Conservation (phyloP, 1,140 invertebrate genomes). For the Meloidogyne hapla region DNA sequence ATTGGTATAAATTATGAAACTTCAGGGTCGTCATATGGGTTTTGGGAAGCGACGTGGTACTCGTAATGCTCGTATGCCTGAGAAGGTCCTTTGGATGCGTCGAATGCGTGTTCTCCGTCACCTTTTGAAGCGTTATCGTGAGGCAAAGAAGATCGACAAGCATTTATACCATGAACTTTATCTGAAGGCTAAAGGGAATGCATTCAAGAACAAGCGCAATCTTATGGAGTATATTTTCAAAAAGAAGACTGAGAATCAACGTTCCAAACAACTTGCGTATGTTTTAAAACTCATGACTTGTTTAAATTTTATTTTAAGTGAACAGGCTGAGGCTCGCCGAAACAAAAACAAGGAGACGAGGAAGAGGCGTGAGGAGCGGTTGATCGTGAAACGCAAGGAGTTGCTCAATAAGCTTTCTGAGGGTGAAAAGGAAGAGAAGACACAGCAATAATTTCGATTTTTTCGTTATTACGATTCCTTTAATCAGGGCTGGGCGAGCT, state of each 20-base stretch:
- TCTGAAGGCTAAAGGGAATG: constrained; percentile 97
- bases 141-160: constrained; percentile 96
- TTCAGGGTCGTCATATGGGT: constrained; percentile 92
- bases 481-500: too few species aligned
- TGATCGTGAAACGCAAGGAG: constrained; percentile 45
- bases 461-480: too few species aligned
- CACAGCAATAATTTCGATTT: too few species aligned
- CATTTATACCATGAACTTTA: constrained; percentile 97
- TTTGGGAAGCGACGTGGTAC: constrained; percentile 97
- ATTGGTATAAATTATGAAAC: not conserved
- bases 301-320: constrained; percentile 69
- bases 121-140: constrained; percentile 91
- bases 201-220: constrained; percentile 99
- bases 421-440: constrained; percentile 46
- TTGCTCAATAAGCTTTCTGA: constrained; percentile 39
- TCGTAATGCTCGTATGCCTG: constrained; percentile 96
- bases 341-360: constrained; percentile 91
- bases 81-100: constrained; percentile 95
- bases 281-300: constrained; percentile 45
- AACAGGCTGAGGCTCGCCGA: constrained; percentile 93
- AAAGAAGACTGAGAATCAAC: constrained; percentile 97
- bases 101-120: constrained; percentile 92
- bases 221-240: constrained; percentile 99
- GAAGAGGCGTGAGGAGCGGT: constrained; percentile 81
- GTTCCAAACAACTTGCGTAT: constrained; percentile 88